A percentile compares a stretch with the other conserved stretches of the same genome.
Conservation (phyloP, 2,113 vertebrate genomes). For the Thamnaconus septentrionalis region DNA sequence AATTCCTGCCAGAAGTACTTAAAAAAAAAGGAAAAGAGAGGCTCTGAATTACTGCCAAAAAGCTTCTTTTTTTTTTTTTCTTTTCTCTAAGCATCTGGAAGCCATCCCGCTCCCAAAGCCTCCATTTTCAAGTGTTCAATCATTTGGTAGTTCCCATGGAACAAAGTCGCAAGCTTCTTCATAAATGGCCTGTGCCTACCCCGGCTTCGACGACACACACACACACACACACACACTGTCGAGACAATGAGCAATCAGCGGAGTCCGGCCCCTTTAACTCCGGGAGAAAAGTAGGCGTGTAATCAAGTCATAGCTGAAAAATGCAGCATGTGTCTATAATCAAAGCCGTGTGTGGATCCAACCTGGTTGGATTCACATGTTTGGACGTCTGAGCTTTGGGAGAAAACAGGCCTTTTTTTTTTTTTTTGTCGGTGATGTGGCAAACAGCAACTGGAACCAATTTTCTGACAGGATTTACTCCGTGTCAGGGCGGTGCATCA, state of each 20-base stretch:
- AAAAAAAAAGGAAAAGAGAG: slow-evolving; percentile 27
- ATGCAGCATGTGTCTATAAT: slow-evolving; percentile 79
- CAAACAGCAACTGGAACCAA: slow-evolving; percentile 66
- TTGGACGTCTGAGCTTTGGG: slow-evolving; percentile 61
- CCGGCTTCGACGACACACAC: slow-evolving; percentile 17
- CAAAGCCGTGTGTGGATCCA: slow-evolving; percentile 50
- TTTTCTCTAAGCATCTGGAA: too few relatives aligned
- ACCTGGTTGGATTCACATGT: slow-evolving; percentile 69
- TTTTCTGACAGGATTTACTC: slow-evolving; percentile 54
- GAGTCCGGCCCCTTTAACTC: slow-evolving; percentile 18
- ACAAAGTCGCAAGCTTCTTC: slow-evolving; percentile 36
- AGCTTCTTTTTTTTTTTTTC: too few relatives aligned
- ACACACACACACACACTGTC: background rate
- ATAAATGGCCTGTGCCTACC: slow-evolving; percentile 38
- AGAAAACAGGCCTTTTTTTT: slow-evolving; percentile 56
- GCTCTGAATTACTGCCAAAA: too few relatives aligned
- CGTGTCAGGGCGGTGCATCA: slow-evolving; percentile 39
- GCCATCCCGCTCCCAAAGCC: too few relatives aligned
- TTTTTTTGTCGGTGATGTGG: slow-evolving; percentile 61
- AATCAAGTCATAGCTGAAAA: slow-evolving; percentile 77
- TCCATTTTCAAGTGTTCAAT: background rate
- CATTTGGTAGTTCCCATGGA: background rate
- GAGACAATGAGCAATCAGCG: slow-evolving; percentile 4
- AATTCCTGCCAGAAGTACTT: slow-evolving; percentile 57
- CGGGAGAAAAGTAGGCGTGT: slow-evolving; percentile 67